Percentiles rank a stretch among this genome's conserved stretches.
Conservation (phyloP, 2,888 invertebrate species). For the Endotricha flammealis region DNA sequence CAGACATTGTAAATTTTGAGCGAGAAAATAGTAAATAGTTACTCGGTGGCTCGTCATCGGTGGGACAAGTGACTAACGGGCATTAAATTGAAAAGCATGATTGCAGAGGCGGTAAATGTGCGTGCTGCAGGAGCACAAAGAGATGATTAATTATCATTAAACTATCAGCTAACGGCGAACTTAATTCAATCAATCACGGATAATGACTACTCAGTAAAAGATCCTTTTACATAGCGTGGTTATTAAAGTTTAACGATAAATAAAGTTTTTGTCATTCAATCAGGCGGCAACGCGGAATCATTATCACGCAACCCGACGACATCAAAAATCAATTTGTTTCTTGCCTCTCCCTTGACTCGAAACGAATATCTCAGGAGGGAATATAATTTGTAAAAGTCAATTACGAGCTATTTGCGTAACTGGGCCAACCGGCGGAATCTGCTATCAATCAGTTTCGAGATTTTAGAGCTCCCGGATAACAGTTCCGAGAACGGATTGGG, state of each 20-base stretch:
- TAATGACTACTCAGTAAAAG: constrained; percentile 32
- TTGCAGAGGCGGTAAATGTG: constrained; percentile 14
- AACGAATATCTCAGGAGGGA: constrained; percentile 36
- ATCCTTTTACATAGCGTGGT: constrained; percentile 33
- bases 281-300: constrained; percentile 38
- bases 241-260: constrained; percentile 39
- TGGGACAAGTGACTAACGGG: no score
- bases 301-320: constrained; percentile 43
- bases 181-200: constrained; percentile 36
- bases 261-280: constrained; percentile 41
- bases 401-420: constrained; percentile 33
- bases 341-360: constrained; percentile 32
- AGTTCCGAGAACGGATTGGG: constrained; percentile 12
- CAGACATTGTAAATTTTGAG: no score
- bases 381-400: constrained; percentile 40
- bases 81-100: constrained; percentile 23
- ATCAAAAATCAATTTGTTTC: constrained; percentile 69
- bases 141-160: constrained; percentile 23
- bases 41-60: no score
- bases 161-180: constrained; percentile 30
- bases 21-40: no score
- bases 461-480: constrained; percentile 5
- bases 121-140: constrained; percentile 12
- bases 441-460: constrained; percentile 16
- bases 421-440: constrained; percentile 17